Percentiles rank a stretch among this genome's conserved stretches.
These are phyloP conservation scores for Melanotaenia maccullochi DNA, from an alignment of 2,797 vertebrate genomes.

Conservation along the genomic window DNA sequence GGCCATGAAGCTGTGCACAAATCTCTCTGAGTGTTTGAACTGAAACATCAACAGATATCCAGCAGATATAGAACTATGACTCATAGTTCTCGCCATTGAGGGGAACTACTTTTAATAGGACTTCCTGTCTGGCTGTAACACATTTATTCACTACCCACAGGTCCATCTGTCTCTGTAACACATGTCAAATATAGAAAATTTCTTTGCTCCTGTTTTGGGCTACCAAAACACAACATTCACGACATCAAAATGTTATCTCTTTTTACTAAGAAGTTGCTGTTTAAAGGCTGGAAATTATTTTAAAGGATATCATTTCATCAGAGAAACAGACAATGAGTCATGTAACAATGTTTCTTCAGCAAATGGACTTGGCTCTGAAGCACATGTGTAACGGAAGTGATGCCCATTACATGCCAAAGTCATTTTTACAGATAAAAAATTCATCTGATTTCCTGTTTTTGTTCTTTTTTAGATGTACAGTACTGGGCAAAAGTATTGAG, in stretches of 20 bases:
- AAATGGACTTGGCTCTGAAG: too few species aligned
- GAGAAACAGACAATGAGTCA: background rate
- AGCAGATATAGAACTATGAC: slow-evolving; percentile 36
- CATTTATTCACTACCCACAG: slow-evolving; percentile 38
- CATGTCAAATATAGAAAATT: too few species aligned
- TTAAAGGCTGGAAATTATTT: slow-evolving; percentile 21
- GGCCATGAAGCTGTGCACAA: slow-evolving; percentile 28
- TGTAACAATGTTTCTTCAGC: slow-evolving; percentile 15
- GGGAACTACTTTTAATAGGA: slow-evolving; percentile 22
- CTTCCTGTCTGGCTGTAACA: slow-evolving; percentile 37
- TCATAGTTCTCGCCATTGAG: slow-evolving; percentile 26
- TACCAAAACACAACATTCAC: too few species aligned
- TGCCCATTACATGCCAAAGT: too few species aligned
- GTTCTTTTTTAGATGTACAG: background rate
- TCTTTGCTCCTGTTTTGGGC: too few species aligned
- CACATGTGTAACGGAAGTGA: too few species aligned
- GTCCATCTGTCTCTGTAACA: slow-evolving; percentile 1
- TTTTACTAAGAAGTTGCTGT: background rate
- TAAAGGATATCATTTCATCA: slow-evolving; percentile 29
- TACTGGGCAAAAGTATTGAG: background rate
- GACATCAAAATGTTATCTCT: background rate
- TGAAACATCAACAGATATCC: slow-evolving; percentile 4
- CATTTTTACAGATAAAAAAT: too few species aligned
- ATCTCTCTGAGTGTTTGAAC: slow-evolving; percentile 41
- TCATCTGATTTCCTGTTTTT: too few species aligned